Conservation (phyloP, 2,113 vertebrate genomes). For the Ivindomyrus marchei region DNA sequence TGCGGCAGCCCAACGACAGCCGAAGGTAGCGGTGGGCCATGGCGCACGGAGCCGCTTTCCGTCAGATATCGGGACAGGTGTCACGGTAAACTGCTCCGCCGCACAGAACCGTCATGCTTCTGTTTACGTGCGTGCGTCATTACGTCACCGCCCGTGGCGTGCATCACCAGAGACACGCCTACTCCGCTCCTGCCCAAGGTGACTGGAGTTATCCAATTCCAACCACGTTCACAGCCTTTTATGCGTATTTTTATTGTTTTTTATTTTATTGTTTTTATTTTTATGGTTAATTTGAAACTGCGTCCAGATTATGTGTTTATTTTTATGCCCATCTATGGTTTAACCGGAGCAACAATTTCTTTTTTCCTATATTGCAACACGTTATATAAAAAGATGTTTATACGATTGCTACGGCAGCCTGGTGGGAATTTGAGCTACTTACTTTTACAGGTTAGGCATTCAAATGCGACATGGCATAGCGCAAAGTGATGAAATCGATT, state of each 20-base stretch:
- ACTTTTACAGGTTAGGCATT: neutral
- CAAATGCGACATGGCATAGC: neutral
- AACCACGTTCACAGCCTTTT: neutral
- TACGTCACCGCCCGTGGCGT: neutral
- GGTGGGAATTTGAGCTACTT: neutral
- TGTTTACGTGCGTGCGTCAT: neutral
- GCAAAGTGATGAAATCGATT: neutral
- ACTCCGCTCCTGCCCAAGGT: neutral
- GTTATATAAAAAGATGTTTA: neutral
- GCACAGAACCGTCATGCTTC: neutral
- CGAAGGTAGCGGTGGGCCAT: slow-evolving; percentile 62
- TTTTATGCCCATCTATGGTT: neutral
- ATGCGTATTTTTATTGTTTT: neutral
- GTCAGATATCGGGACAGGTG: neutral
- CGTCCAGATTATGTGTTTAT: neutral
- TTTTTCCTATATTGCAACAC: neutral
- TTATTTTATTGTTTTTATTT: neutral
- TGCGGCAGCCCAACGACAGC: slow-evolving; percentile 47
- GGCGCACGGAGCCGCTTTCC: neutral
- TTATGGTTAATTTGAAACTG: neutral
- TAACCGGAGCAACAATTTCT: neutral
- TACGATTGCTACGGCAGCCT: neutral
- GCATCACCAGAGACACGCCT: neutral
- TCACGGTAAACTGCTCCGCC: neutral
- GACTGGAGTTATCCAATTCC: neutral